Base-by-base conservation (phyloP, 2,113 vertebrate species). In the Heterotilapia buettikoferi region DNA sequence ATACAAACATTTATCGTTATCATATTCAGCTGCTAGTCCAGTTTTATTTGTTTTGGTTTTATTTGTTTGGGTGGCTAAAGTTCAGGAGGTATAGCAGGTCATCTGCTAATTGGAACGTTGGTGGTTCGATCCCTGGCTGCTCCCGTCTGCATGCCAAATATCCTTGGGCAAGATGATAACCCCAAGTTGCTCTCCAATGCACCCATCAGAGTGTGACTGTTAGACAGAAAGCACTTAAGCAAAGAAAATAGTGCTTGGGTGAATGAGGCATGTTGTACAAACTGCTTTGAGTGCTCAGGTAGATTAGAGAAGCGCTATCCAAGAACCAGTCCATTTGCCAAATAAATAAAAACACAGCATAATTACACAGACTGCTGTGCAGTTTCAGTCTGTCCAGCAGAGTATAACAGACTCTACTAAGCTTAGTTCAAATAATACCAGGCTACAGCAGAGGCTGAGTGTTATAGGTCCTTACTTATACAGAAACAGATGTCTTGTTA, bases 91-190 rank as follows among this genome's bases (percentile, higher is more conserved):
- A 0, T 4, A 24, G n/a, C 53, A 56, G 53, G 0, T 56, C 53
- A 56, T 56, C 53, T 56, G 0, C 53, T 56, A 56, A 56, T 56
- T 13, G 0, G 53, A 56, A 56, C 3, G 21, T 24, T 56, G 53
- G 53, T 24, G 53, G 53, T 0, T 56, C 21, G 21, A 56, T 56
- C 53, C 0, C 53, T 56, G 53, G 21, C 53, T 24, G 21, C 21
- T 56, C 53, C 53, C 6, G 10, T 24, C 53, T 56, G 11, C 53
- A 24, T 56, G 53, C 53, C 53, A 56, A 56, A 56, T 56, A 56
- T 24, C 21, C 53, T 54, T 54, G 53, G 53, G n/a, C n/a, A 24
- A 24, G n/a, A 54, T 54, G 53, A 54, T 24, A 54, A 56, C 53
- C 53, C 53, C 53, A 56, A 56, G 53, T 24, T 56, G 53, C 53